Base-by-base conservation (phyloP, 1,140 invertebrate species). In the Battus philenor region DNA sequence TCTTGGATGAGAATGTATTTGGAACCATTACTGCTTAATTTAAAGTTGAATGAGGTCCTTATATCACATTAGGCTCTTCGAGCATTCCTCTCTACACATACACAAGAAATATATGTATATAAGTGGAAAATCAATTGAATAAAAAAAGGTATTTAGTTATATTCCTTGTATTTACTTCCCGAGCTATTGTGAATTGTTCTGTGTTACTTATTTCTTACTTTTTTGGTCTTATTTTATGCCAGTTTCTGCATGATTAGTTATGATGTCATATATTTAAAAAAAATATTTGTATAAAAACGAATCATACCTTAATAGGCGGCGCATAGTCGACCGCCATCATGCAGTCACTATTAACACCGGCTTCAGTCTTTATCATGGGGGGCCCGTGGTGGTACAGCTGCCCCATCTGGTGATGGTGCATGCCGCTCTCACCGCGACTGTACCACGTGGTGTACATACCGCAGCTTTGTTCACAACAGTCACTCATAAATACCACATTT, bases 271-370 rank as follows among this genome's bases (percentile, higher is more conserved):
- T n/a, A n/a, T n/a, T n/a, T n/a, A n/a, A n/a, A n/a, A n/a, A n/a
- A 6, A 6, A 20, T 27, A 30, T 7, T 10, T 3, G 27, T 10
- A 30, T 10, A 5, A 4, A 10, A 30, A 30, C 9, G 39, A 54
- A 13, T 33, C 74, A 52, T 73, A 87, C 86, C 86, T 87, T 87
- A 69, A 87, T 87, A 4, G 86, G 86, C 4, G 86, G 86, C 4
- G 86, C 86, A 44, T 87, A 87, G 30, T 87, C 86, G 3, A 87
- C 86, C 0, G 86, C 86, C 86, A 87, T 87, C 86, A 87, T 87
- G 33, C 86, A 87, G 53, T 87, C 86, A 56, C 78, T 87, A 24
- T 86, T 85, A 1, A 87, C 82, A 1, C 86, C 86, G 24, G 84
- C 76, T 47, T 87, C 86, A 59, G 86, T 87, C 75, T 87, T 86